Evolutionary conservation across 2,113 vertebrate genomes (phyloP), one percentile per base, ranked within the genome.

Genomic region (Gavialis gangeticus): DNA sequence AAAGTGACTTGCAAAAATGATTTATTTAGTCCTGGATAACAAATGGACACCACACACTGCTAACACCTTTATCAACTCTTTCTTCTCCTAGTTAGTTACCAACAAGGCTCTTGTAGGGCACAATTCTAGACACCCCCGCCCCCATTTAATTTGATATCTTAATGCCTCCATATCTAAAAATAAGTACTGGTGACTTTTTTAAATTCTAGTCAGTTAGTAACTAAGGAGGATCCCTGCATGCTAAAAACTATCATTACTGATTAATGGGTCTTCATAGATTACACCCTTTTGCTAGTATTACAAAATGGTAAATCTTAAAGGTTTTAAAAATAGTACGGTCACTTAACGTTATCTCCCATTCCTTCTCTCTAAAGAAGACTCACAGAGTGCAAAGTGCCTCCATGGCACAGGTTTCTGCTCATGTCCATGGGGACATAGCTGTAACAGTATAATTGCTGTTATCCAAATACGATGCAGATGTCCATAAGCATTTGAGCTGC

Each of bases 11-110:
- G n/a, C 57, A 89, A 56, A 93, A 27, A 82, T 81, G 46, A 85
- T 95, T 93, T 89, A 84, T 89, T 90, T 89, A 91, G 34, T 84
- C 24, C 58, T 79, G 79, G 81, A 75, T 87, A 90, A 77, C 78
- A 91, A 78, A 64, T 55, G 92, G 82, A 91, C 54, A 75, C 58
- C 12, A 46, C 24, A 12, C 56, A 12, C 54, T 93, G 57, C 25
- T 94, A 86, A 84, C 85, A 93, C n/a, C 25, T 81, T 80, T 58
- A 79, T 81, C 34, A 87, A 86, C 83, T 15, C 77, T n/a, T 66
- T 96, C 64, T 62, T 21, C 28, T 80, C 90, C 34, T 60, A 78
- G 28, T 57, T 85, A 55, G 6, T 54, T 60, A 63, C 57, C 56
- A 69, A 56, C 54, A 62, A 88, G 91, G 83, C 58, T 84, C 62